A percentile compares a stretch with the other conserved stretches of the same genome.
Evolutionary conservation across 2,797 vertebrate species (phyloP).

Genomic region (Premnoplex brunnescens): DNA sequence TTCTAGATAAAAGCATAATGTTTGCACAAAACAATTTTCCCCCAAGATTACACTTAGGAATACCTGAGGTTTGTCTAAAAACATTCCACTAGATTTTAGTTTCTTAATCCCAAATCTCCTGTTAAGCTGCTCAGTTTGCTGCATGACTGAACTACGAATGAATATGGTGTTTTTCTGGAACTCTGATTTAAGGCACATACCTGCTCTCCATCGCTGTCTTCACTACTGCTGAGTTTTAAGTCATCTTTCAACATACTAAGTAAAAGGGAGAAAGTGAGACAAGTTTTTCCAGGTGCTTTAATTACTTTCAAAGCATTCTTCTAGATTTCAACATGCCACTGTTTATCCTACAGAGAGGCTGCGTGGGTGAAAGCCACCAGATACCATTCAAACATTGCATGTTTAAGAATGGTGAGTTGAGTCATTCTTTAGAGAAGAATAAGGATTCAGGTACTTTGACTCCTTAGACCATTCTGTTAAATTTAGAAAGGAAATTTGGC

Average conservation of each 20-base stretch:
- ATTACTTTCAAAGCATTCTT: slow-evolving; percentile 7
- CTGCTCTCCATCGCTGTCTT: slow-evolving; percentile 97
- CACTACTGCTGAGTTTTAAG: slow-evolving; percentile 96
- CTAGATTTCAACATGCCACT: background rate
- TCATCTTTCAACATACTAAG: slow-evolving; percentile 92
- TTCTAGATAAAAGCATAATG: background rate
- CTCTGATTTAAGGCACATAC: slow-evolving; percentile 56
- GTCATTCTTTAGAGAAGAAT: background rate
- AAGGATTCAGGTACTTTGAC: background rate
- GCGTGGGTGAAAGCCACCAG: background rate
- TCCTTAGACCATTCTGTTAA: background rate
- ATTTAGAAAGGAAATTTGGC: background rate
- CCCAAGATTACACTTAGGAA: background rate
- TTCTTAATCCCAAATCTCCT: background rate
- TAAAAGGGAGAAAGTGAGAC: slow-evolving; percentile 57
- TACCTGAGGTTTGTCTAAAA: background rate
- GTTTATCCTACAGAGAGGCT: background rate
- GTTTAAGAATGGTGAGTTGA: background rate
- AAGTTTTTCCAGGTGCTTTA: slow-evolving; percentile 33
- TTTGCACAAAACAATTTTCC: background rate
- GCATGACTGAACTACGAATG: accelerated
- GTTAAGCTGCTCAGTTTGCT: background rate
- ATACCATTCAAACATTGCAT: background rate
- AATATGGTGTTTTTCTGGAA: background rate
- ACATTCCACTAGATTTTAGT: background rate